A percentile compares a stretch with the other conserved stretches of the same genome.
Evolutionary conservation across 2,113 vertebrate genomes (phyloP).

Genomic region (Misgurnus mizolepis): DNA sequence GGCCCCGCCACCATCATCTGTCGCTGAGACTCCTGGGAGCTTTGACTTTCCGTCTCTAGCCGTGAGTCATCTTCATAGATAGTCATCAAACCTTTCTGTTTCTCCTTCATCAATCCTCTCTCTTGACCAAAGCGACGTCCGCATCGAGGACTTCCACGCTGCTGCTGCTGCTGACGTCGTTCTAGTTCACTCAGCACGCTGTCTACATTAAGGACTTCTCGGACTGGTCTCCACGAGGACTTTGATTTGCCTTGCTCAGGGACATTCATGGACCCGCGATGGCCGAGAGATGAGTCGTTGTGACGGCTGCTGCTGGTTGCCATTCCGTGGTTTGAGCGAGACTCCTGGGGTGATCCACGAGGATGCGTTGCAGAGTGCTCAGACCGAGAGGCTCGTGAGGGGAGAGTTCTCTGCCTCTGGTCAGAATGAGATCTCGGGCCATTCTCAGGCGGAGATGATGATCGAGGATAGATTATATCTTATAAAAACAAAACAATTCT

Average conservation of each 20-base stretch:
- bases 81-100: conserved; percentile 88
- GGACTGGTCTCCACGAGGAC: conserved; percentile 86
- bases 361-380: conserved; percentile 69
- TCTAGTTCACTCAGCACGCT: conserved; percentile 88
- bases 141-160: conserved; percentile 76
- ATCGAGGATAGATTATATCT: conserved; percentile 70
- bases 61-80: conserved; percentile 94
- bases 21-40: conserved; percentile 83
- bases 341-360: conserved; percentile 67
- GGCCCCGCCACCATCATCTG: conserved; percentile 63
- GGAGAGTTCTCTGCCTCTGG: conserved; percentile 67
- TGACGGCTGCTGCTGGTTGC: conserved; percentile 53
- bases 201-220: conserved; percentile 94
- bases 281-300: conserved; percentile 52
- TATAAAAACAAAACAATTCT: not conserved
- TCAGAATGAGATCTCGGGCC: conserved; percentile 68
- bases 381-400: conserved; percentile 70
- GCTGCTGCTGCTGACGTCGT: conserved; percentile 75
- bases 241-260: conserved; percentile 74
- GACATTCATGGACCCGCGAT: conserved; percentile 57
- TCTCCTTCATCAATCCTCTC: conserved; percentile 72
- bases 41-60: conserved; percentile 85
- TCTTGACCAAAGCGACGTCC: conserved; percentile 66
- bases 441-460: conserved; percentile 77
- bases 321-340: conserved; percentile 54